These are phyloP conservation scores for Lochmaea capreae DNA, from an alignment of 2,888 invertebrate species.

Conservation along the genomic window DNA sequence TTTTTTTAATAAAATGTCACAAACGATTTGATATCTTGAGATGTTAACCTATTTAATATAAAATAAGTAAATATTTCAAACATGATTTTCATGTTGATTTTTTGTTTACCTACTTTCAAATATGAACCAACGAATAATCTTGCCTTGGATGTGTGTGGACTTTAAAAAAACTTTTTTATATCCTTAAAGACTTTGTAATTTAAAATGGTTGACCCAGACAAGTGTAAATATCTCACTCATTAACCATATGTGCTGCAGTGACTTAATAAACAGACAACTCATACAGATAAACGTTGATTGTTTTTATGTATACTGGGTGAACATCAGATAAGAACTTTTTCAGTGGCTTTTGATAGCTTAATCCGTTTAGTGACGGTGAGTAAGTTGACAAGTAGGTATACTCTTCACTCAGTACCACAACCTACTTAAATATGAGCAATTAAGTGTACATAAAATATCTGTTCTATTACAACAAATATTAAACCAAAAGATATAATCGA, in stretches of 20 bases:
- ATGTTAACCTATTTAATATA: too few species aligned
- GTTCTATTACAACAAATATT: too few species aligned
- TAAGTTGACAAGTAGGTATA: too few species aligned
- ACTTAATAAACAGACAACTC: conserved; percentile 47
- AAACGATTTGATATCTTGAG: too few species aligned
- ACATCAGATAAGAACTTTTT: background rate
- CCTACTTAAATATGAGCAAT: too few species aligned
- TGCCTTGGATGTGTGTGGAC: conserved; percentile 12
- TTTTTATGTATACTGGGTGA: conserved; percentile 10
- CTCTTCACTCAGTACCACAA: too few species aligned
- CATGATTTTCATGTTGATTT: background rate
- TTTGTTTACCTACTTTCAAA: conserved; percentile 14
- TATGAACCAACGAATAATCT: conserved; percentile 14
- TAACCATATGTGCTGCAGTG: conserved; percentile 52
- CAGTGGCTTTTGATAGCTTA: too few species aligned
- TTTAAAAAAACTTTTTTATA: conserved; percentile 15
- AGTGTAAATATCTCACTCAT: conserved; percentile 52
- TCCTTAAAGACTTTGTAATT: conserved; percentile 12
- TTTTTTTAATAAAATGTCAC: too few species aligned
- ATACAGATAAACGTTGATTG: conserved; percentile 20
- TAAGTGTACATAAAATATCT: too few species aligned
- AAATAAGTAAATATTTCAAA: too few species aligned
- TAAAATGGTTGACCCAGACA: conserved; percentile 35
- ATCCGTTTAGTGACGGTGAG: too few species aligned
- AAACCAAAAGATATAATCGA: too few species aligned